These are phyloP conservation scores for Heliconius himera DNA, from an alignment of 1,140 invertebrate genomes.

Conservation along the genomic window DNA sequence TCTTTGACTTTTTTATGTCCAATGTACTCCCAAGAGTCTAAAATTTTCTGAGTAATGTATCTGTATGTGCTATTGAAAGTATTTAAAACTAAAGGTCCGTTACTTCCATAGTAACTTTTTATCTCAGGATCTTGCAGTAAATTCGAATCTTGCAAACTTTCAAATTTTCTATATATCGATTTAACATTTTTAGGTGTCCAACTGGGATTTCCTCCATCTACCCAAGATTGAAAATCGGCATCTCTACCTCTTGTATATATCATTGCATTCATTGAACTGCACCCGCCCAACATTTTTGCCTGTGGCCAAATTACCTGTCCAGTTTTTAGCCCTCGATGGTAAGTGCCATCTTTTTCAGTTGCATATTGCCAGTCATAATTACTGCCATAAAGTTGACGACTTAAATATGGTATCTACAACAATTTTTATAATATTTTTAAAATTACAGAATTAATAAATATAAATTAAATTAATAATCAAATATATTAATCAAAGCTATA, in stretches of 20 bases:
- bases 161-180: slow-evolving; percentile 50
- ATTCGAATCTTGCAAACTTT: slow-evolving; percentile 50
- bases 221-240: slow-evolving; percentile 85
- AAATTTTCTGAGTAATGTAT: slow-evolving; percentile 52
- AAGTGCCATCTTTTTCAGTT: slow-evolving; percentile 62
- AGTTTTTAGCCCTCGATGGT: slow-evolving; percentile 56
- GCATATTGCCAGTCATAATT: slow-evolving; percentile 85
- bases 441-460: not conserved
- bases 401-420: slow-evolving; percentile 48
- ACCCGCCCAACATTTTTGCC: slow-evolving; percentile 88
- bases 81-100: slow-evolving; percentile 52
- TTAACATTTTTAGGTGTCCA: slow-evolving; percentile 68
- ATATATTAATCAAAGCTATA: too few species aligned
- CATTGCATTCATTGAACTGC: slow-evolving; percentile 89
- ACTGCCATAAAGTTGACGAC: slow-evolving; percentile 48
- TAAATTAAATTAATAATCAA: too few species aligned
- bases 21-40: slow-evolving; percentile 63
- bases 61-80: slow-evolving; percentile 51
- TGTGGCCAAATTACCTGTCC: slow-evolving; percentile 83
- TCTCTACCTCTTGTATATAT: slow-evolving; percentile 86
- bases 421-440: not conserved
- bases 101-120: slow-evolving; percentile 45
- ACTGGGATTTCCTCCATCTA: slow-evolving; percentile 77
- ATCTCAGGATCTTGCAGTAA: slow-evolving; percentile 42
- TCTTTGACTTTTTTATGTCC: slow-evolving; percentile 53